Evolutionary conservation across 2,113 vertebrate species (phyloP).

Genomic region (Diphyllodes magnificus): DNA sequence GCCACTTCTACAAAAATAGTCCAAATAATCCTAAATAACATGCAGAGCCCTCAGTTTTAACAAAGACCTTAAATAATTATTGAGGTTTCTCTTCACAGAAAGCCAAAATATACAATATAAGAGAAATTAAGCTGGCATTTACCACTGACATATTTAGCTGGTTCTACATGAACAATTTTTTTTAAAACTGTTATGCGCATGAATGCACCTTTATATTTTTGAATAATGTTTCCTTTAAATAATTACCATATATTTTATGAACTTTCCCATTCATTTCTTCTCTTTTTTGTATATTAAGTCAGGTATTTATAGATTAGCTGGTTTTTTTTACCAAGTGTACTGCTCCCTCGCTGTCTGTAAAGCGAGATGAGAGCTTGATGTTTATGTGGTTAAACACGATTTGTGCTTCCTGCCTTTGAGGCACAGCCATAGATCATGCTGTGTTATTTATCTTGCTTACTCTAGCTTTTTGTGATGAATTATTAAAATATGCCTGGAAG

Average conservation of each 20-base stretch:
- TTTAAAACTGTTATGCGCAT: neutral
- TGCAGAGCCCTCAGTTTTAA: neutral
- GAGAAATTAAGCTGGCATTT: neutral
- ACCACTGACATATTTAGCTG: neutral
- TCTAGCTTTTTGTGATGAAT: constrained; percentile 42
- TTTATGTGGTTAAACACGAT: constrained; percentile 42
- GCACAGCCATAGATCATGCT: neutral
- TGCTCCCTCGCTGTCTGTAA: neutral
- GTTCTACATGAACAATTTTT: neutral
- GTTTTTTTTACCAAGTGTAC: neutral
- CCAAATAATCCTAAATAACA: neutral
- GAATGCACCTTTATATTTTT: neutral
- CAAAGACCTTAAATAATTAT: neutral
- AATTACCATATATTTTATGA: neutral
- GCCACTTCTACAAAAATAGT: neutral
- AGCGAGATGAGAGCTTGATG: neutral
- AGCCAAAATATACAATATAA: neutral
- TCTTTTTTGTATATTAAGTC: neutral
- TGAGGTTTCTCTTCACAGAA: neutral
- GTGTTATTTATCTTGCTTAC: constrained; percentile 41
- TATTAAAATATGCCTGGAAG: constrained; percentile 46
- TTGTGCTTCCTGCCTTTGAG: constrained; percentile 43
- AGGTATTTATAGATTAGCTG: neutral
- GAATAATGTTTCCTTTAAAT: neutral
- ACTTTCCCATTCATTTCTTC: neutral